These are phyloP conservation scores for Drosophila percnosoma DNA, from an alignment of 2,888 invertebrate genomes.

Conservation along the genomic window DNA sequence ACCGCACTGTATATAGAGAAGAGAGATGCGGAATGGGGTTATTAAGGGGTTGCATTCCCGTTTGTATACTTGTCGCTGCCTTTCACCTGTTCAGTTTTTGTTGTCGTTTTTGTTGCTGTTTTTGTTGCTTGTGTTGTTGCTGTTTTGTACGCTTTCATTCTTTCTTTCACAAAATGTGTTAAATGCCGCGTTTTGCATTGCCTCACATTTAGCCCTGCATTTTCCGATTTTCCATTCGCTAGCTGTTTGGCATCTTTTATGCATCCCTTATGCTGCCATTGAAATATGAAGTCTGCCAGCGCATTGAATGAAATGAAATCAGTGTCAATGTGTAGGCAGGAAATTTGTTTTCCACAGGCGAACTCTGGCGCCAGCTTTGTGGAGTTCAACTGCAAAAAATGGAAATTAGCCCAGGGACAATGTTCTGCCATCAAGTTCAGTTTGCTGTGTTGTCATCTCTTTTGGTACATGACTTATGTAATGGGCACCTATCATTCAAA, in stretches of 20 bases:
- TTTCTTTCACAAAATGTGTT: constrained; percentile 72
- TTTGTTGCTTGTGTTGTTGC: constrained; percentile 20
- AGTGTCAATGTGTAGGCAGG: constrained; percentile 78
- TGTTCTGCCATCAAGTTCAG: constrained; percentile 26
- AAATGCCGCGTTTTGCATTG: constrained; percentile 79
- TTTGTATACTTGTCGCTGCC: constrained; percentile 17
- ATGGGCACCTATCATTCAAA: not conserved
- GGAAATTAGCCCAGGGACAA: constrained; percentile 49
- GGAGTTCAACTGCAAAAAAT: not conserved
- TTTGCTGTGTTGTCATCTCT: not conserved
- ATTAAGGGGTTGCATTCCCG: not conserved
- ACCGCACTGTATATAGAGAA: not conserved
- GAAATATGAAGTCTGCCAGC: constrained; percentile 46
- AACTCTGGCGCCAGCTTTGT: constrained; percentile 20
- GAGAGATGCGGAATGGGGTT: not conserved
- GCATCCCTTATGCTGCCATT: constrained; percentile 56
- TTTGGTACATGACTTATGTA: not conserved
- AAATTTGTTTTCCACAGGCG: constrained; percentile 59
- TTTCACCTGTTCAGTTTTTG: constrained; percentile 26
- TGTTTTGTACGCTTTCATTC: constrained; percentile 17
- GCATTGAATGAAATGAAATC: constrained; percentile 71
- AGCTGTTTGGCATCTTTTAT: constrained; percentile 51
- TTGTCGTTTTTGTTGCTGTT: constrained; percentile 10
- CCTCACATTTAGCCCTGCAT: constrained; percentile 53
- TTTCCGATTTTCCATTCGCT: constrained; percentile 45